Conservation (phyloP, 2,113 vertebrate genomes). For the Psophia crepitans region DNA sequence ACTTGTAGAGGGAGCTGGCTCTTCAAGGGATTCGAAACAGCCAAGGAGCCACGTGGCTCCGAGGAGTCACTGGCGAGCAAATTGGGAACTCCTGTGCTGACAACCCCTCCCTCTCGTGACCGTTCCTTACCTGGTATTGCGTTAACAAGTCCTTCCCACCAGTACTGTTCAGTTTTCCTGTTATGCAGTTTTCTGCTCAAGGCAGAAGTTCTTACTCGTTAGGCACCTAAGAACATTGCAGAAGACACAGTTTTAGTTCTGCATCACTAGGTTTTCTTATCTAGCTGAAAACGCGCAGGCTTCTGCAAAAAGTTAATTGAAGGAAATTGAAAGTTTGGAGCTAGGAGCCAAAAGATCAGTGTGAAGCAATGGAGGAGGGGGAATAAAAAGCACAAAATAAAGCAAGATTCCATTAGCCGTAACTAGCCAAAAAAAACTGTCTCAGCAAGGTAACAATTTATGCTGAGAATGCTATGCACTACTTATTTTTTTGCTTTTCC, state of each 20-base stretch:
- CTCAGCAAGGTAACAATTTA: background rate
- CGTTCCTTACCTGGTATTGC: background rate
- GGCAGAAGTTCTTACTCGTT: background rate
- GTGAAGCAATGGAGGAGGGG: fast-evolving
- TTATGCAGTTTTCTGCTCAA: background rate
- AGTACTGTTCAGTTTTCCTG: background rate
- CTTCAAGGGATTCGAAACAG: background rate
- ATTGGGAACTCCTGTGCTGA: too few relatives aligned
- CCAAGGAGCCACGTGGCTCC: background rate
- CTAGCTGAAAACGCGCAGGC: background rate
- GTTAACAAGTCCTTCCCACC: background rate
- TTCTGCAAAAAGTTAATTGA: background rate
- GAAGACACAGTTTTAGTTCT: background rate
- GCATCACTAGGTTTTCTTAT: background rate
- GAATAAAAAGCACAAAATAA: background rate
- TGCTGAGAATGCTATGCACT: background rate
- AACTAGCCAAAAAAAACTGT: background rate
- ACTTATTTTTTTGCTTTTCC: background rate
- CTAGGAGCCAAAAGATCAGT: background rate
- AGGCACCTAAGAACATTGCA: background rate
- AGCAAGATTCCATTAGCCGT: background rate
- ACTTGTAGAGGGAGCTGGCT: background rate
- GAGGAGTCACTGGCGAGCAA: background rate
- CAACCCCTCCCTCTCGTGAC: too few relatives aligned
- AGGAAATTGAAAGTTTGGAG: background rate